Conservation (phyloP, 2,888 invertebrate species). For the Heliconius sara region DNA sequence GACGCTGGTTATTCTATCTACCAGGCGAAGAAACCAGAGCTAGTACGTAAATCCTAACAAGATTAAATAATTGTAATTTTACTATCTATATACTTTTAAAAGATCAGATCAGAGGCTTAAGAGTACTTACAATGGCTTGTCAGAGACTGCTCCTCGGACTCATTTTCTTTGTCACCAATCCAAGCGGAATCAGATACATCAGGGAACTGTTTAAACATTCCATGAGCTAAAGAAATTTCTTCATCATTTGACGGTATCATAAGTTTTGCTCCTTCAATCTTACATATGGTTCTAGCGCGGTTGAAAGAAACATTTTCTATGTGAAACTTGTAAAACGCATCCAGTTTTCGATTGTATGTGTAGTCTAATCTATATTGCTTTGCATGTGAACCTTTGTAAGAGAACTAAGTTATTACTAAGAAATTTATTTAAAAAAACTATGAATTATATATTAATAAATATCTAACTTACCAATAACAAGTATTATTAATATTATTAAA, state of each 20-base stretch:
- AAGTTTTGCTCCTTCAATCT: conserved; percentile 59
- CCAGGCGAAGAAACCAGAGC: background rate
- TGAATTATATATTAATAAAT: background rate
- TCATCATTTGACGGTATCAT: conserved; percentile 54
- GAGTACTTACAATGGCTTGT: conserved; percentile 53
- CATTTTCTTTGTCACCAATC: conserved; percentile 60
- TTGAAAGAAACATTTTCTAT: conserved; percentile 49
- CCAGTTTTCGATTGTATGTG: conserved; percentile 59
- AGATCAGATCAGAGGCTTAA: background rate
- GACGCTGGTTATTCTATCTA: too few species aligned
- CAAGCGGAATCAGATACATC: conserved; percentile 61
- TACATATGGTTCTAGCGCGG: conserved; percentile 50
- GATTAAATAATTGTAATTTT: background rate
- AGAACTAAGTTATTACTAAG: too few species aligned
- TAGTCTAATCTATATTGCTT: conserved; percentile 65
- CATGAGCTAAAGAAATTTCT: conserved; percentile 61
- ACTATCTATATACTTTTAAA: too few species aligned
- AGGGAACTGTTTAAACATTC: conserved; percentile 65
- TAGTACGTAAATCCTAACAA: background rate
- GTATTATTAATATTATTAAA: background rate
- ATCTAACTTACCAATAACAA: conserved; percentile 10
- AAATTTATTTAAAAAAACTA: background rate
- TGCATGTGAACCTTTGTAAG: conserved; percentile 11
- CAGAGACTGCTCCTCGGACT: conserved; percentile 48
- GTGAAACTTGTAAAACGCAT: conserved; percentile 72